A percentile compares a stretch with the other conserved stretches of the same genome.
These are phyloP conservation scores for Syngnathus acus DNA, from an alignment of 2,797 vertebrate genomes.

Conservation along the genomic window DNA sequence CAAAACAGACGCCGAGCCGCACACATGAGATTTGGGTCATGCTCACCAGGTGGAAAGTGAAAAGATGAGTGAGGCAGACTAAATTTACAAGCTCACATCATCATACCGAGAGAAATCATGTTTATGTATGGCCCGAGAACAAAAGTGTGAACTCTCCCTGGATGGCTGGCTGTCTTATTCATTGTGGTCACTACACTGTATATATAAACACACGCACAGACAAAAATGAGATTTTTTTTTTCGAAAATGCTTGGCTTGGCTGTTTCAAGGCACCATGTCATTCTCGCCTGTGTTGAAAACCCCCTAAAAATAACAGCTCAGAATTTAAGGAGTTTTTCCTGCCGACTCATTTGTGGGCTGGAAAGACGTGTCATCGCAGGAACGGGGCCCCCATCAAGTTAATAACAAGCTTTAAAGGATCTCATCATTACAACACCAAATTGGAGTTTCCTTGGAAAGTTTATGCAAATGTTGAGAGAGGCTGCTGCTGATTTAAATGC, in stretches of 20 bases:
- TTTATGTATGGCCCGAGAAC: constrained; percentile 58
- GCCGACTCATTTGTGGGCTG: constrained; percentile 39
- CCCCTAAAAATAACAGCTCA: constrained; percentile 25
- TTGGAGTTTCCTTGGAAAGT: background rate
- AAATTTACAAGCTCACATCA: constrained; percentile 69
- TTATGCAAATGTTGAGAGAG: background rate
- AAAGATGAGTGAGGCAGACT: constrained; percentile 66
- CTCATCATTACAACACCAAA: background rate
- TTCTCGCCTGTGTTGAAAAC: constrained; percentile 37
- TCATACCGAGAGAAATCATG: constrained; percentile 64
- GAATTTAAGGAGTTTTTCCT: constrained; percentile 23
- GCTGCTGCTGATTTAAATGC: background rate
- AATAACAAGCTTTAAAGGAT: constrained; percentile 20
- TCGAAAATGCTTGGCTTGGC: constrained; percentile 47
- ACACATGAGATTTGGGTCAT: constrained; percentile 68
- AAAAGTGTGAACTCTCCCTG: constrained; percentile 53
- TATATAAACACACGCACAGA: constrained; percentile 49
- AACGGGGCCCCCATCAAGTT: constrained; percentile 21
- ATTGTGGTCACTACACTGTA: constrained; percentile 49
- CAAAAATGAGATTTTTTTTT: constrained; percentile 9
- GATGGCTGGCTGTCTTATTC: constrained; percentile 58
- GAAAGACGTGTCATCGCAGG: constrained; percentile 27
- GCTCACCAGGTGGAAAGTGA: constrained; percentile 71
- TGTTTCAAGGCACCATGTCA: constrained; percentile 37
- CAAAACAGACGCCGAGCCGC: constrained; percentile 44